Base-by-base conservation (phyloP, 2,888 invertebrate genomes). In the Agrotis ipsilon region DNA sequence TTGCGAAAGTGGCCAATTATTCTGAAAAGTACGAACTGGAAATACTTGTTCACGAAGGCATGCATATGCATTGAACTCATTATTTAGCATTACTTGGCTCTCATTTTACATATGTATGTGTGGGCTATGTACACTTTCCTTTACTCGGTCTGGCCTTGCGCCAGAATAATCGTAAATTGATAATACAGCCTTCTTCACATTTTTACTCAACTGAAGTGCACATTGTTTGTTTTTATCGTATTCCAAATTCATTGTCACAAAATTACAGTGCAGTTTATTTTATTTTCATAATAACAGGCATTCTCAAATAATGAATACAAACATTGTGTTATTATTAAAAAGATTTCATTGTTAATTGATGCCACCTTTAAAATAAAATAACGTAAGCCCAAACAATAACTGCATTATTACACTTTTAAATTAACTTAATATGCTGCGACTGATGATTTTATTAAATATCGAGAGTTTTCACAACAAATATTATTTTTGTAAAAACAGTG, bases 101-200 rank as follows among this genome's bases (percentile, higher is more conserved):
- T 68, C 27, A 66, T 63, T 77, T 68, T 71, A 68, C 78, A 75
- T 75, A 75, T 80, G 74, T 70, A 74, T 75, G 84, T 59, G 74
- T 65, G 67, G 62, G 51, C 55, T 67, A 61, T 16, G 77, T 52
- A 67, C 72, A 85, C 78, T 85, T 85, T 85, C 85, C 68, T 83
- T 73, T 39, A 71, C 72, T 78, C 73, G 59, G 65, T 9, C 65
- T 82, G 85, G 77, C 80, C 80, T 83, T 80, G 83, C 68, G 83
- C 83, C 81, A 78, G 72, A 71, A 75, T 77, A 69, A 75, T 54
- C 52, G 49, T 69, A 60, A 70, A 63, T 63, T 82, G 77, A 82
- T 83, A 84, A 84, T 63, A 58, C 66, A 72, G 52, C 32, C 55
- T 72, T 67, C 61, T 63, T 69, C 55, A 24, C 32, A 57, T 70